Percentiles rank a stretch among this genome's conserved stretches.
These are phyloP conservation scores for Scrobipalpa costella DNA, from an alignment of 2,888 invertebrate genomes.

Conservation along the genomic window DNA sequence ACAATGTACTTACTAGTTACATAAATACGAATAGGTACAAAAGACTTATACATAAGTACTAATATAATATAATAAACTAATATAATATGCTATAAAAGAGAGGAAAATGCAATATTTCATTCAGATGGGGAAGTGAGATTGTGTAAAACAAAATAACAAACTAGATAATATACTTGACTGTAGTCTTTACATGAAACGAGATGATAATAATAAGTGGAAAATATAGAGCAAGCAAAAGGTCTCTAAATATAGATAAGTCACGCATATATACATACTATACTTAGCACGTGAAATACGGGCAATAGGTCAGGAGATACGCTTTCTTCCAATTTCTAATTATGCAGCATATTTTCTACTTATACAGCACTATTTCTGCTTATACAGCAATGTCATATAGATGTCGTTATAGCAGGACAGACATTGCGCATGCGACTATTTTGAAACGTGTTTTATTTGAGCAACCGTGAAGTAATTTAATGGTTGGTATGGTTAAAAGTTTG, in stretches of 20 bases:
- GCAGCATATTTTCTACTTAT: background rate
- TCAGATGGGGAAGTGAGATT: no score
- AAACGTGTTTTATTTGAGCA: constrained; percentile 12
- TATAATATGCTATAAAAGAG: no score
- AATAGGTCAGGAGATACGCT: constrained; percentile 16
- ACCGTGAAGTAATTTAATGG: background rate
- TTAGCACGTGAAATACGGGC: constrained; percentile 15
- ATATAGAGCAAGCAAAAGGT: background rate
- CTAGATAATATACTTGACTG: no score
- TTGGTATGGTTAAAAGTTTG: background rate
- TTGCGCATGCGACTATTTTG: constrained; percentile 6
- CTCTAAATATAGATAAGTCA: constrained; percentile 11
- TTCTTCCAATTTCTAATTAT: constrained; percentile 13
- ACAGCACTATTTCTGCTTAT: background rate
- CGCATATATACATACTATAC: constrained; percentile 4
- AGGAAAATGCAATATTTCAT: no score
- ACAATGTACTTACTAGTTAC: no score
- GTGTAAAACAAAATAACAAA: no score
- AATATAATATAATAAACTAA: no score
- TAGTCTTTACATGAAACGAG: background rate
- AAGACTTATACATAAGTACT: no score
- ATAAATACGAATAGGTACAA: no score
- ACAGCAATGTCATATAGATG: background rate
- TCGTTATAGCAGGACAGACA: background rate
- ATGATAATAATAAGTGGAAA: background rate